Conservation (phyloP, 2,113 vertebrate genomes). For the Alethe castanea region DNA sequence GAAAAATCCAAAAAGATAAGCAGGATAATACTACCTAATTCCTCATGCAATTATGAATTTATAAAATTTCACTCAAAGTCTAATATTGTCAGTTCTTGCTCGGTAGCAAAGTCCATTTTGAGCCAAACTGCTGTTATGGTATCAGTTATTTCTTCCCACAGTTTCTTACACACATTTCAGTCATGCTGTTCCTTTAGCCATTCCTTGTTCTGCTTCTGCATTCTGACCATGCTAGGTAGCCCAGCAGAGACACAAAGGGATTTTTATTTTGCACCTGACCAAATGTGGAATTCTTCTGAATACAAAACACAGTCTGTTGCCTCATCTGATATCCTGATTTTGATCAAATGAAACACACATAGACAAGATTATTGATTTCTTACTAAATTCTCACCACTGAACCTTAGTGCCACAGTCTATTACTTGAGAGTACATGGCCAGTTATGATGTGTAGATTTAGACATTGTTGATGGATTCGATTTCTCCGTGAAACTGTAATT, state of each 20-base stretch:
- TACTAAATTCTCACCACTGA: neutral
- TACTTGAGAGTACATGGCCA: neutral
- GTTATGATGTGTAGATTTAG: neutral
- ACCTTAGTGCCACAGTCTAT: neutral
- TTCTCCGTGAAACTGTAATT: neutral
- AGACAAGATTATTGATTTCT: neutral
- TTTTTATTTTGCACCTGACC: neutral
- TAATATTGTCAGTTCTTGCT: neutral
- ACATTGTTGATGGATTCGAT: neutral
- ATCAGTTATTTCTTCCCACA: neutral
- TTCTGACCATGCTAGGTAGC: neutral
- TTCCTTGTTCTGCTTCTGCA: neutral
- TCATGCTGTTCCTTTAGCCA: neutral
- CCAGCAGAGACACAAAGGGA: neutral
- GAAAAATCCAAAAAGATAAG: neutral
- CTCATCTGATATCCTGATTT: neutral
- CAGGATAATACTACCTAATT: neutral
- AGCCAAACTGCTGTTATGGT: neutral
- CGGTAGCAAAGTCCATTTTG: neutral
- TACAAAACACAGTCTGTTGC: neutral
- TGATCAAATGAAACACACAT: neutral
- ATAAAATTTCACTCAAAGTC: neutral
- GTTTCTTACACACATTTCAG: neutral
- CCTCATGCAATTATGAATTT: neutral
- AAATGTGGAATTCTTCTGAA: neutral